phyloP scores from a whole-genome alignment of 2,113 vertebrate species.

The Zosterops lateralis region DNA sequence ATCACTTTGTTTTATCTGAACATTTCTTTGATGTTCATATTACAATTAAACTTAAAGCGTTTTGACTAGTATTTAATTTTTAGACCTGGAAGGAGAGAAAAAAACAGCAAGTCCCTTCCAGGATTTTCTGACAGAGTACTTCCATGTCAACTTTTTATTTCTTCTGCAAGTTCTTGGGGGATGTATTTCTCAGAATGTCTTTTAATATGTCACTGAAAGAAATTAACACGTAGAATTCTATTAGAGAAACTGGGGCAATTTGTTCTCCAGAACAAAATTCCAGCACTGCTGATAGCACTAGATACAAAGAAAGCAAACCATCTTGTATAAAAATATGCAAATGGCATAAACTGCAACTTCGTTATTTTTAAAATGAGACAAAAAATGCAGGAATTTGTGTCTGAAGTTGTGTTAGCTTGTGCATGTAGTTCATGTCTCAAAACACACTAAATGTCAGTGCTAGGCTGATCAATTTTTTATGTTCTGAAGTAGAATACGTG shows the following conservation, averaged over 20 bases:
- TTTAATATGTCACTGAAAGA: neutral
- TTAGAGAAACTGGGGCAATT: neutral
- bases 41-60: neutral
- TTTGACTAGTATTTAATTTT: neutral
- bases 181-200: neutral
- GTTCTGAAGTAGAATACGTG: neutral
- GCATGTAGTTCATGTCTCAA: accelerated
- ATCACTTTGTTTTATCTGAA: neutral
- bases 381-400: neutral
- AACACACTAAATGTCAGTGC: neutral
- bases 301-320: neutral
- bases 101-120: neutral
- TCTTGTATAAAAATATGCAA: neutral
- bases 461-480: neutral
- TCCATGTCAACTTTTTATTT: neutral
- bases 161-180: neutral
- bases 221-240: neutral
- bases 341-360: neutral
- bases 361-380: neutral
- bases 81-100: neutral
- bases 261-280: neutral
- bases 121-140: neutral
- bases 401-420: neutral
- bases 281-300: neutral
- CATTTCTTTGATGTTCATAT: neutral